Conservation (phyloP, 2,888 invertebrate species). For the Phyllotreta cruciferae region DNA sequence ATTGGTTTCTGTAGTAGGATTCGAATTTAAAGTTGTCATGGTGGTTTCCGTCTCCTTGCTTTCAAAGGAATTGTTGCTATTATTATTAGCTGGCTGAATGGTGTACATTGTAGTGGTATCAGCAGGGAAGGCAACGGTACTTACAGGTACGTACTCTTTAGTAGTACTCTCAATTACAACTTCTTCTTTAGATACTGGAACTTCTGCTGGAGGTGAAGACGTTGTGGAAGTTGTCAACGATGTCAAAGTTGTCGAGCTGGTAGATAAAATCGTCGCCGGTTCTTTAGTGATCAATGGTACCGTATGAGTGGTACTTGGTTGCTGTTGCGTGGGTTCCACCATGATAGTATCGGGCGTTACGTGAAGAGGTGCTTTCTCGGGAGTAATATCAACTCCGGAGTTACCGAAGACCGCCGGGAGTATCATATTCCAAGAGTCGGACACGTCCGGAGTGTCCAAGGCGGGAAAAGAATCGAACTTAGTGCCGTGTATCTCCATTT, state of each 20-base stretch:
- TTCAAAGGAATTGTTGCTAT: not conserved
- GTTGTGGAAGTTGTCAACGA: not conserved
- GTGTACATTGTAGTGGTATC: not conserved
- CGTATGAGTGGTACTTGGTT: constrained; percentile 28
- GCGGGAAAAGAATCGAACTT: constrained; percentile 58
- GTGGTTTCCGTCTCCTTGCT: not conserved
- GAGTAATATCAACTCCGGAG: constrained; percentile 54
- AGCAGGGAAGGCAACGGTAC: constrained; percentile 1
- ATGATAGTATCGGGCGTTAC: constrained; percentile 56
- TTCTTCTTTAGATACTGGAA: constrained; percentile 17
- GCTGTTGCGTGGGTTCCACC: constrained; percentile 47
- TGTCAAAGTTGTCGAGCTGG: not conserved
- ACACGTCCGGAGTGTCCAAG: constrained; percentile 75
- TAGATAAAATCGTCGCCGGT: not conserved
- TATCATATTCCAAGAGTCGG: constrained; percentile 82
- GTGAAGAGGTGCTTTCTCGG: constrained; percentile 50
- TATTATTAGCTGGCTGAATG: not conserved
- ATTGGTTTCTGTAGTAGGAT: not conserved
- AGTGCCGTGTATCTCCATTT: constrained; percentile 69
- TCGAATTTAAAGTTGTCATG: not conserved
- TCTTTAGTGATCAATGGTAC: constrained; percentile 14
- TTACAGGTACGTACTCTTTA: constrained; percentile 18
- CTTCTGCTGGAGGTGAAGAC: not conserved
- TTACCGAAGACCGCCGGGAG: constrained; percentile 80
- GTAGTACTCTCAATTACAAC: constrained; percentile 7